Conservation (phyloP, 2,113 vertebrate species). For the Anoplopoma fimbria region DNA sequence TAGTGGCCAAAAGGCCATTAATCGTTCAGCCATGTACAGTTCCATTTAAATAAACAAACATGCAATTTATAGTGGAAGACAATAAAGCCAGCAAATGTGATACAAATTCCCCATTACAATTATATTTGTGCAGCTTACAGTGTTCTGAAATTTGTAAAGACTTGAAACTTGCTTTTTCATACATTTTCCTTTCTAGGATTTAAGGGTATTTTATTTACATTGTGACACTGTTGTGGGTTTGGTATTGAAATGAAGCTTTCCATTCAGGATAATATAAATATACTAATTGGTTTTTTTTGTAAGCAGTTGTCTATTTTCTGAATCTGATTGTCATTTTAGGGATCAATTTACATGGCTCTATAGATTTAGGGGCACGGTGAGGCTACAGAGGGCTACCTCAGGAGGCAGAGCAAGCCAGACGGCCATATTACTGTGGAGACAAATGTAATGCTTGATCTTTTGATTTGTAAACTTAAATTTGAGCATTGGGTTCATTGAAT, state of each 20-base stretch:
- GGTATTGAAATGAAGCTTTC: conserved; percentile 71
- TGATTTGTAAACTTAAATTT: conserved; percentile 32
- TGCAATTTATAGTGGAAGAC: conserved; percentile 67
- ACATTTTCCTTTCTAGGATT: conserved; percentile 69
- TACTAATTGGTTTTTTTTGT: conserved; percentile 39
- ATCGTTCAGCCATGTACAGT: conserved; percentile 71
- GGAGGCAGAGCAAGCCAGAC: conserved; percentile 54
- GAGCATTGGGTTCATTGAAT: conserved; percentile 29
- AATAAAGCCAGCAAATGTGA: conserved; percentile 75
- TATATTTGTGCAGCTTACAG: conserved; percentile 70
- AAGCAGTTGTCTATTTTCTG: conserved; percentile 38
- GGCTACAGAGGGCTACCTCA: conserved; percentile 72
- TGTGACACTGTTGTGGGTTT: conserved; percentile 75
- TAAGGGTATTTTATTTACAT: conserved; percentile 71
- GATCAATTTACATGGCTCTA: conserved; percentile 64
- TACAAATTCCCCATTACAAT: conserved; percentile 50
- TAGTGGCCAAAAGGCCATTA: conserved; percentile 39
- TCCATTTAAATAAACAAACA: conserved; percentile 63
- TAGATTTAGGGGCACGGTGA: conserved; percentile 39
- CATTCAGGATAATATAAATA: conserved; percentile 66
- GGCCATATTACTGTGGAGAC: conserved; percentile 60
- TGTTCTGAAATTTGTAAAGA: conserved; percentile 70
- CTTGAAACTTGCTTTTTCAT: conserved; percentile 70
- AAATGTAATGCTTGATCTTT: conserved; percentile 39
- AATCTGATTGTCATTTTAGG: conserved; percentile 55